Evolutionary conservation across 2,888 invertebrate species (phyloP).

Genomic region (Dryomyza anilis): DNA sequence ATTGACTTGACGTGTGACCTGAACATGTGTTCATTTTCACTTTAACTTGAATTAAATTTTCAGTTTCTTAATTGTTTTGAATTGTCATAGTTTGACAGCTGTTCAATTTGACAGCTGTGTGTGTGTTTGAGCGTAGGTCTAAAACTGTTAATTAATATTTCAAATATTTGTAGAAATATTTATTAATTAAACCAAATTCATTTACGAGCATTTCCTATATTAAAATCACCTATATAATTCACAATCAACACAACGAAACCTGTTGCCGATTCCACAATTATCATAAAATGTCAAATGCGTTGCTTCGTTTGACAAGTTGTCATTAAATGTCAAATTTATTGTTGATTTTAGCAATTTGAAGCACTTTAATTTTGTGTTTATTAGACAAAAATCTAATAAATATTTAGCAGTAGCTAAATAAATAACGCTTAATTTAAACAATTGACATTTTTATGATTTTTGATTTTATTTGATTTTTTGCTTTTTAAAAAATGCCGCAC

Average conservation of each 20-base stretch:
- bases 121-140: no score
- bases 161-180: no score
- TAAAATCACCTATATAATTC: no score
- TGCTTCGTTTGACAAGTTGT: background rate
- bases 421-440: conserved; percentile 3
- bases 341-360: background rate
- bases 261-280: background rate
- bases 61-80: no score
- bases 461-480: background rate
- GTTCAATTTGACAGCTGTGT: no score
- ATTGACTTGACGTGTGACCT: no score
- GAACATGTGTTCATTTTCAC: no score
- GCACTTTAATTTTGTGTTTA: background rate
- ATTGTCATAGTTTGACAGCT: no score
- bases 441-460: conserved; percentile 3
- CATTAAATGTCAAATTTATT: conserved; percentile 16
- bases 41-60: no score
- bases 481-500: conserved; percentile 1
- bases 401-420: conserved; percentile 2
- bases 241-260: background rate
- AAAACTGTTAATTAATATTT: no score
- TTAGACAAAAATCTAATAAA: conserved; percentile 1
- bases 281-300: background rate
- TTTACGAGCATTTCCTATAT: no score
- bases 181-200: no score